Evolutionary conservation across 2,888 invertebrate genomes (phyloP).

Genomic region (Nesidiocoris tenuis): DNA sequence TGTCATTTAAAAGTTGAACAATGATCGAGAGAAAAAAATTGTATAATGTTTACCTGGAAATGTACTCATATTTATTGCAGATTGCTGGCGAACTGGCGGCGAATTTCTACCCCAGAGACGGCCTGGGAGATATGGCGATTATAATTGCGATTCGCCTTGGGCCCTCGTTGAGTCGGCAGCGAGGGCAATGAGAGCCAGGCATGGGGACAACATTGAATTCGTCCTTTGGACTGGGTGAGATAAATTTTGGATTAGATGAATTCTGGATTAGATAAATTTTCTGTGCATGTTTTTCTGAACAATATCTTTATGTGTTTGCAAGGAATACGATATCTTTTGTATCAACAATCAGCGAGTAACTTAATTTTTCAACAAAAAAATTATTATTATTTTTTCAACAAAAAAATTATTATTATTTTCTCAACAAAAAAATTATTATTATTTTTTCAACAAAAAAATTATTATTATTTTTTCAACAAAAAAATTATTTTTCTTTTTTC

Average conservation of each 20-base stretch:
- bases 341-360: too few species aligned
- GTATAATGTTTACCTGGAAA: too few species aligned
- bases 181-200: slow-evolving; percentile 78
- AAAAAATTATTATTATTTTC: too few species aligned
- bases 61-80: slow-evolving; percentile 50
- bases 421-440: too few species aligned
- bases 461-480: too few species aligned
- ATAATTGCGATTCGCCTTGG: slow-evolving; percentile 86
- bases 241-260: not conserved
- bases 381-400: too few species aligned
- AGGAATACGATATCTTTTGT: too few species aligned
- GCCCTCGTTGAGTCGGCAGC: slow-evolving; percentile 85
- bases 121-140: slow-evolving; percentile 72
- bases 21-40: too few species aligned
- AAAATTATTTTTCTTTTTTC: too few species aligned
- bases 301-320: slow-evolving; percentile 48
- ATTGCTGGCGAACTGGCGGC: slow-evolving; percentile 62
- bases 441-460: too few species aligned
- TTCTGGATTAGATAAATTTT: not conserved
- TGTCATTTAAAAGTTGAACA: too few species aligned
- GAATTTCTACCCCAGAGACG: slow-evolving; percentile 57
- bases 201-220: slow-evolving; percentile 86
- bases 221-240: slow-evolving; percentile 93
- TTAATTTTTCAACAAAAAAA: too few species aligned
- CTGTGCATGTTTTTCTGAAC: not conserved